Evolutionary conservation across 2,113 vertebrate species (phyloP).

Genomic region (Pseudorhombus dupliciocellatus): DNA sequence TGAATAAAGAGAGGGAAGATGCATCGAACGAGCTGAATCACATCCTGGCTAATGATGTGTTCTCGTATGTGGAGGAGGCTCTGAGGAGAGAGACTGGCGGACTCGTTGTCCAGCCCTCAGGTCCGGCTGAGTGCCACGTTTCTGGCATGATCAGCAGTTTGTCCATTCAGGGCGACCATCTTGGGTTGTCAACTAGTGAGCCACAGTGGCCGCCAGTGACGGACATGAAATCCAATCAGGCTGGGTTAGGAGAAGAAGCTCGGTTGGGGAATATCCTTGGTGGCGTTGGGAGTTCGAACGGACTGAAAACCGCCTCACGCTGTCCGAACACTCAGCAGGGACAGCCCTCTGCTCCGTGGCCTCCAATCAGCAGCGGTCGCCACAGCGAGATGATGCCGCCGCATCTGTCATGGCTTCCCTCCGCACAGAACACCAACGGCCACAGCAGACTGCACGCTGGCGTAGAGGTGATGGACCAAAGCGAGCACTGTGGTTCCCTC

Average conservation of each 20-base stretch:
- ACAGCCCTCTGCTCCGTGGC: neutral
- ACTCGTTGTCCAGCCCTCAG: neutral
- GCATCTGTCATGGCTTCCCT: neutral
- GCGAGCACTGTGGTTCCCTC: neutral
- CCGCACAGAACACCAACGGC: neutral
- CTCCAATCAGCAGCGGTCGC: neutral
- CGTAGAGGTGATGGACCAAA: neutral
- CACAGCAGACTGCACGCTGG: neutral
- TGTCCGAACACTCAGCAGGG: neutral
- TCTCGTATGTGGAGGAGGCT: slow-evolving; percentile 68
- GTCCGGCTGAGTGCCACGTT: neutral
- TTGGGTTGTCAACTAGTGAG: neutral
- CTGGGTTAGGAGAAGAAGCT: neutral
- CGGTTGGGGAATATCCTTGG: neutral
- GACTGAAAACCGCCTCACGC: neutral
- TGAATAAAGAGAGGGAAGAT: slow-evolving; percentile 44
- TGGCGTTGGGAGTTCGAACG: neutral
- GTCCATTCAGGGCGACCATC: neutral
- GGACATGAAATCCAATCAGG: neutral
- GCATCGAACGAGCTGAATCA: neutral
- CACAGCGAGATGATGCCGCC: slow-evolving; percentile 2
- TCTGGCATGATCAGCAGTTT: neutral
- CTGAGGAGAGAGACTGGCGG: slow-evolving; percentile 24
- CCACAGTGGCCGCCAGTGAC: neutral
- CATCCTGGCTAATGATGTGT: slow-evolving; percentile 47